Evolutionary conservation across 2,888 invertebrate species (phyloP), one percentile per base, ranked within the genome.

Genomic region (Sinodicranocentrus sp.): DNA sequence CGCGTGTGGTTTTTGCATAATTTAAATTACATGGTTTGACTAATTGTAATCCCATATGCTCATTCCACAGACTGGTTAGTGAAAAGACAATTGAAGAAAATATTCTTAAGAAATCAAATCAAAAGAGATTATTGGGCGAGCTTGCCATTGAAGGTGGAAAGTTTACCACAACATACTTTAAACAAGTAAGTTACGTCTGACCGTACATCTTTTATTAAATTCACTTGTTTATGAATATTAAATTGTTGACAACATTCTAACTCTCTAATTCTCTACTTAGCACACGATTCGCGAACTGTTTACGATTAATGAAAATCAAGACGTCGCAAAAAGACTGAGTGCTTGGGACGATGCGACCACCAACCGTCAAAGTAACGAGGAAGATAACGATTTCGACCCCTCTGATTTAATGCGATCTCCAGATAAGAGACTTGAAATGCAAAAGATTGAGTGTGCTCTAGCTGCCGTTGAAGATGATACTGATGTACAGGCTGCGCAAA

Each of bases 51-150:
- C n/a, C n/a, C 33, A 10, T 33, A 33, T 33, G 5, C 10, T 33
- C 33, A 33, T 33, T 57, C 90, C 90, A 19, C 88, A 95, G 99
- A 85, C 92, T 99, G 89, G 96, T 99, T 83, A 98, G 98, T 90
- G 97, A 98, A 90, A 95, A 95, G 91, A 99, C 99, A 10, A 96
- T 99, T 57, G 99, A 99, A 92, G 99, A 99, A 91, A 99, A 99
- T 92, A 99, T 99, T 89, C 92, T 99, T 89, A 98, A 98, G 91
- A 99, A 99, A 91, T 99, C 99, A 2, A 97, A 97, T 91, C 98
- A 99, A 91, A 99, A 99, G 91, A 93, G 98, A 86, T 92, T 97
- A 90, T 93, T 99, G 28, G 98, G 98, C 71, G 97, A 98, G 91
- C 93, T 99, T 90, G 98, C 99, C 65, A 99, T 99, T 90, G 99